A percentile compares a stretch with the other conserved stretches of the same genome.
These are phyloP conservation scores for Himalopsyche phryganea DNA, from an alignment of 1,140 invertebrate genomes.

Conservation along the genomic window DNA sequence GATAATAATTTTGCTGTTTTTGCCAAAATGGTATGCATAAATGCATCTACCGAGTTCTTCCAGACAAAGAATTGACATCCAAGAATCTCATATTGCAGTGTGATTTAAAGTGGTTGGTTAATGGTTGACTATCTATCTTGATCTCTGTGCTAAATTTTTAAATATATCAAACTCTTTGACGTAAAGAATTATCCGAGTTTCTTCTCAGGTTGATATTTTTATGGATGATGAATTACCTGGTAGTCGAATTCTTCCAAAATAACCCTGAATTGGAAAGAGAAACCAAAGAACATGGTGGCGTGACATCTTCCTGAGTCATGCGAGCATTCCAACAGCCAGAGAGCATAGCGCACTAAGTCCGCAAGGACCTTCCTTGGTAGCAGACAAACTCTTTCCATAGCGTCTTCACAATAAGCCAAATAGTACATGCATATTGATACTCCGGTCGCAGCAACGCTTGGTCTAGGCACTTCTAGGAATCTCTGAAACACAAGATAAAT, in stretches of 20 bases:
- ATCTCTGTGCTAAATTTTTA: too few relatives aligned
- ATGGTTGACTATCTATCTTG: too few relatives aligned
- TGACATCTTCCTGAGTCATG: conserved; percentile 94
- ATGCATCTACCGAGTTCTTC: too few relatives aligned
- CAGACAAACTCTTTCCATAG: conserved; percentile 91
- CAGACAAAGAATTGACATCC: too few relatives aligned
- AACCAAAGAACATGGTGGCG: conserved; percentile 95
- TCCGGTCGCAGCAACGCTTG: conserved; percentile 91
- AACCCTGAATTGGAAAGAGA: conserved; percentile 88
- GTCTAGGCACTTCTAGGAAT: conserved; percentile 82
- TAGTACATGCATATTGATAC: conserved; percentile 96
- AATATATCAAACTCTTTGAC: too few relatives aligned
- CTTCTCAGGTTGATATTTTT: too few relatives aligned
- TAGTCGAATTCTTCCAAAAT: conserved; percentile 91
- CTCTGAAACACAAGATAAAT: conserved; percentile 52
- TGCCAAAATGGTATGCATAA: too few relatives aligned
- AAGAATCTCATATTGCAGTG: too few relatives aligned
- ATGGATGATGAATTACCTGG: too few relatives aligned
- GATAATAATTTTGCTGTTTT: too few relatives aligned
- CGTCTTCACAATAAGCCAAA: conserved; percentile 94
- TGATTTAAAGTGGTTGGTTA: too few relatives aligned
- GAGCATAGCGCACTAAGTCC: conserved; percentile 79
- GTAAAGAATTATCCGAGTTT: too few relatives aligned
- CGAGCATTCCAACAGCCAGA: conserved; percentile 93
- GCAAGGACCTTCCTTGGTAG: conserved; percentile 74